Evolutionary conservation across 1,140 invertebrate genomes (phyloP).

Genomic region (Aphelenchoides besseyi): DNA sequence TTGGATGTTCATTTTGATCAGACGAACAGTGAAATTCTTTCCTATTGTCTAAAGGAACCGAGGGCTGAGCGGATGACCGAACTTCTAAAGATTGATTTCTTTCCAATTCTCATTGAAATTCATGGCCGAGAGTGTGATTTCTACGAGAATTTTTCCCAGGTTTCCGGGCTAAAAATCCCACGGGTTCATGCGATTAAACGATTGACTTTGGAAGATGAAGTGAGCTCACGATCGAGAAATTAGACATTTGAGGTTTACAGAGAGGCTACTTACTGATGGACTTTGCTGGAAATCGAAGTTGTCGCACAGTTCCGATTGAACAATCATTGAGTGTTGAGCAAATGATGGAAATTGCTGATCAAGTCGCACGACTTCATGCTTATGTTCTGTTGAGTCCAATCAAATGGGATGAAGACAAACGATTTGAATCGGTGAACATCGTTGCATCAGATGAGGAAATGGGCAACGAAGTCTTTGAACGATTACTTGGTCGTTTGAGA

Average conservation of each 20-base stretch:
- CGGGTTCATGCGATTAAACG: background rate
- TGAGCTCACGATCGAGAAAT: background rate
- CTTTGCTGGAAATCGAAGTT: background rate
- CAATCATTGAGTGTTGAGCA: slow-evolving; percentile 4
- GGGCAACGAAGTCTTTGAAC: background rate
- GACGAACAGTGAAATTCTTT: background rate
- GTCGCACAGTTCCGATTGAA: background rate
- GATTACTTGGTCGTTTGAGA: background rate
- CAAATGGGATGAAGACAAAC: background rate
- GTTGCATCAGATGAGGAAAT: background rate
- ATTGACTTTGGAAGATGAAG: background rate
- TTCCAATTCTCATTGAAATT: background rate
- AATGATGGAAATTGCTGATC: background rate
- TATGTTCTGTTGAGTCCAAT: background rate
- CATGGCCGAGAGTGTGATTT: background rate
- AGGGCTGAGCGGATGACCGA: background rate
- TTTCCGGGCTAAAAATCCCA: background rate
- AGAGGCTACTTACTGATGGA: slow-evolving; percentile 9
- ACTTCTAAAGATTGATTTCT: background rate
- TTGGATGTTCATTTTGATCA: slow-evolving; percentile 1
- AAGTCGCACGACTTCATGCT: background rate
- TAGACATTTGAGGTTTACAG: background rate
- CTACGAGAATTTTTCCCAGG: background rate
- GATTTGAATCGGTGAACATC: slow-evolving; percentile 1
- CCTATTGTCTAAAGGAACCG: slow-evolving; percentile 8